Evolutionary conservation across 2,797 vertebrate genomes (phyloP).

Genomic region (Sebastiscus tertius): DNA sequence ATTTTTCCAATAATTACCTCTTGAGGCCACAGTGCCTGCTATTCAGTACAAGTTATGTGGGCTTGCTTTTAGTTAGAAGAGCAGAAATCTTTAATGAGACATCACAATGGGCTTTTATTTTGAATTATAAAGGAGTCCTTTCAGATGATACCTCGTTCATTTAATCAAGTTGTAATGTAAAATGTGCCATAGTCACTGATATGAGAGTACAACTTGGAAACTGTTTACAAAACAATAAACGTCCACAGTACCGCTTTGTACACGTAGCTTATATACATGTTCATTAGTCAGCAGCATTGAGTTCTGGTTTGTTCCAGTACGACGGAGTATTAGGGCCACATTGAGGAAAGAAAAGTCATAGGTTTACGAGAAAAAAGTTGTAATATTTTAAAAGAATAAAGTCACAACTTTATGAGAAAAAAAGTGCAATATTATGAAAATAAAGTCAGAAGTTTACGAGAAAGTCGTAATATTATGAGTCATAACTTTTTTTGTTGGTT

Average conservation of each 20-base stretch:
- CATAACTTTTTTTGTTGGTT: too few relatives aligned
- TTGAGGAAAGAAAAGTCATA: too few relatives aligned
- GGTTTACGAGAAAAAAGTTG: too few relatives aligned
- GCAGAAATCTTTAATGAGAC: neutral
- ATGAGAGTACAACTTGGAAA: neutral
- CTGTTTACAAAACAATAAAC: neutral
- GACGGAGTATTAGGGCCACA: neutral
- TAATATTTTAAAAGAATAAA: too few relatives aligned
- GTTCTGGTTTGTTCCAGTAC: too few relatives aligned
- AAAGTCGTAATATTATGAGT: too few relatives aligned
- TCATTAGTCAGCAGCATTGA: conserved; percentile 11
- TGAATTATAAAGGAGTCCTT: neutral
- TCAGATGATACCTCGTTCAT: neutral
- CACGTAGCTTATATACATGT: neutral
- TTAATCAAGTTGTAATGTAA: neutral
- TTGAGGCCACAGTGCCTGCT: neutral
- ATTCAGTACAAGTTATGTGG: neutral
- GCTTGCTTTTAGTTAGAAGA: neutral
- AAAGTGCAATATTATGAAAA: too few relatives aligned
- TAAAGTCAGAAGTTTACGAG: rapidly evolving
- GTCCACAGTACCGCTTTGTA: neutral
- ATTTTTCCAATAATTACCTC: neutral
- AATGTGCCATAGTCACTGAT: neutral
- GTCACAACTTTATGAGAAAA: too few relatives aligned
- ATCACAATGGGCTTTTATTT: neutral